Percentiles rank a stretch among this genome's conserved stretches.
Conservation (phyloP, 2,113 vertebrate genomes). For the Microtus montanus region DNA sequence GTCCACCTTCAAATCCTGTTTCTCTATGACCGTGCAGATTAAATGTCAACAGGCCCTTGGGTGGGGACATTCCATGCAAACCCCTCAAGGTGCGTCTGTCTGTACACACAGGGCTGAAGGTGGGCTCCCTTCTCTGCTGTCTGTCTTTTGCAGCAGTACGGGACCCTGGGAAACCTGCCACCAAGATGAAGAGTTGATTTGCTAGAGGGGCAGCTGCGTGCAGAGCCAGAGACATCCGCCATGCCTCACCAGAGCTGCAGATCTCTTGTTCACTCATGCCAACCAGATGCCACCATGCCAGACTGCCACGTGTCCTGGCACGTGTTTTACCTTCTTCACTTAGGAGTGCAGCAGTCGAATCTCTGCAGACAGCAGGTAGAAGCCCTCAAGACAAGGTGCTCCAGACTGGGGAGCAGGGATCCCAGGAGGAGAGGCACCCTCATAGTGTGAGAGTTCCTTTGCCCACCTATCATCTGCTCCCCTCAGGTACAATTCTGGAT, state of each 20-base stretch:
- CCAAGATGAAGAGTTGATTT: background rate
- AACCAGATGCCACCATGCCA: background rate
- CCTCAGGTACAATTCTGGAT: conserved; percentile 60
- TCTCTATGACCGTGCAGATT: background rate
- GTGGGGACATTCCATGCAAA: background rate
- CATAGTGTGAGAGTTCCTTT: conserved; percentile 57
- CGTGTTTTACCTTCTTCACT: background rate
- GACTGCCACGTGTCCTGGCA: background rate
- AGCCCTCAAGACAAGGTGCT: background rate
- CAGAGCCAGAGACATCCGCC: background rate
- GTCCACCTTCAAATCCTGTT: background rate
- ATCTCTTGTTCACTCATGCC: background rate
- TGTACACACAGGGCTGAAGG: background rate
- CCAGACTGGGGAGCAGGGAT: background rate
- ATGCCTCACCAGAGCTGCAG: background rate
- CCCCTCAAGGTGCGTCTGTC: too few species aligned
- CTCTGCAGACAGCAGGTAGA: conserved; percentile 7
- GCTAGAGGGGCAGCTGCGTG: rapidly evolving
- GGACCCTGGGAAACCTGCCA: background rate
- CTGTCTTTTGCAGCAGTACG: background rate
- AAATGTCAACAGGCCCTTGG: too few species aligned
- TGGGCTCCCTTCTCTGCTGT: background rate
- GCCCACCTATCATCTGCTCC: conserved; percentile 56
- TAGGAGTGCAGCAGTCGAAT: background rate
- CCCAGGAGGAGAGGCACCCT: conserved; percentile 25